Conservation (phyloP, 1,140 invertebrate genomes). For the Planococcus citri region DNA sequence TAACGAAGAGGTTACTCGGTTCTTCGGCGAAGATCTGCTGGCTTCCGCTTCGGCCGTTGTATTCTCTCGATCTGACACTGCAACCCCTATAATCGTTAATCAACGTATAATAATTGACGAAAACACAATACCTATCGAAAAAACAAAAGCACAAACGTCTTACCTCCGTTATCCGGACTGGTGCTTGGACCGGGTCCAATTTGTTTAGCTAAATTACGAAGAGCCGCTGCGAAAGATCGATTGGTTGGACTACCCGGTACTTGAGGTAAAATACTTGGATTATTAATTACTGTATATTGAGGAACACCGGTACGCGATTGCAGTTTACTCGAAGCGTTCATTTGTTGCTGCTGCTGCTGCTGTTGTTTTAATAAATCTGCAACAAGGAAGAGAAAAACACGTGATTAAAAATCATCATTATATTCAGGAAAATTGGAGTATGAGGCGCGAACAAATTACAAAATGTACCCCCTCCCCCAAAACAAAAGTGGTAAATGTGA, state of each 20-base stretch:
- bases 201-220: slow-evolving; percentile 67
- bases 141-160: background rate
- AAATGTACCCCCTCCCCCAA: too few species aligned
- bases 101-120: slow-evolving; percentile 35
- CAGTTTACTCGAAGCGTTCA: background rate
- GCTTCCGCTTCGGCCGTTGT: background rate
- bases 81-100: slow-evolving; percentile 31
- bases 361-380: slow-evolving; percentile 12
- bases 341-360: too few species aligned
- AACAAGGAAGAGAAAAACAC: background rate
- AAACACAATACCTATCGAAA: slow-evolving; percentile 29
- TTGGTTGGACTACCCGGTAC: slow-evolving; percentile 23
- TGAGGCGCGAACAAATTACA: too few species aligned
- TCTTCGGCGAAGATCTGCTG: slow-evolving; percentile 11
- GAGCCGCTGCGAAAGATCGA: slow-evolving; percentile 57
- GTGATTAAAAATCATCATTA: background rate
- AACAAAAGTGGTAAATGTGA: too few species aligned
- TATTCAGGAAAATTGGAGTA: too few species aligned
- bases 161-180: slow-evolving; percentile 20
- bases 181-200: slow-evolving; percentile 42
- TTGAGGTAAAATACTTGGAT: slow-evolving; percentile 8
- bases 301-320: background rate
- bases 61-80: slow-evolving; percentile 32
- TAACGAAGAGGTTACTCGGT: background rate
- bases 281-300: slow-evolving; percentile 1